Evolutionary conservation across 2,113 vertebrate genomes (phyloP), one percentile per base, ranked within the genome.

Genomic region (Menura novaehollandiae): DNA sequence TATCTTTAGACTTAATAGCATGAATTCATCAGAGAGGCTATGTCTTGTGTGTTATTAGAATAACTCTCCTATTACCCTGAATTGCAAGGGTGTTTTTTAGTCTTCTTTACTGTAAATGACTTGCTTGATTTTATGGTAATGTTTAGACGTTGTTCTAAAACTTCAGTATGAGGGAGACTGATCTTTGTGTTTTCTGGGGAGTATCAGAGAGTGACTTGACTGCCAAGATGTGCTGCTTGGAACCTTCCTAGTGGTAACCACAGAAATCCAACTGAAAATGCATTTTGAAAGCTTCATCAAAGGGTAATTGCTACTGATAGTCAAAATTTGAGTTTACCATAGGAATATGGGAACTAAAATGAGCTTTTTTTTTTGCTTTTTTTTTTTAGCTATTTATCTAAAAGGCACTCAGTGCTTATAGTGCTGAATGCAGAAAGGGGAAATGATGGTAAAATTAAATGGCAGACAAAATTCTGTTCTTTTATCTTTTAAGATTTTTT

Each of bases 1-100:
- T 94, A 49, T 95, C 81, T 94, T 96, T 97, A 94, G 85, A 56
- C 17, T 75, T 91, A 94, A 78, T 63, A 81, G 60, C 87, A 22
- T 71, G 53, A 75, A 51, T 78, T 93, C 56, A 78, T 85, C 81
- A 91, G 56, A 81, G 64, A 53, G 52, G 30, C 44, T 52, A 6
- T 15, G 24, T 75, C 56, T 55, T 75, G 53, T 19, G 17, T 88
- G 77, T 72, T 85, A 47, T 68, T 91, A 47, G 49, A 47, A n/a
- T 85, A 79, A 82, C 66, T 85, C 55, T 69, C 23, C 37, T 75
- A 7, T 78, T 78, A 68, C 69, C 52, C 56, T 85, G 56, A 89
- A 72, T 67, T 91, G 56, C 68, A 74, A 82, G 71, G 69, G 9
- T 77, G 72, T 32, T 59, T 89, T 83, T 85, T 47, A 60, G 19